Conservation (phyloP, 2,113 vertebrate species). For the Meleagris gallopavo region DNA sequence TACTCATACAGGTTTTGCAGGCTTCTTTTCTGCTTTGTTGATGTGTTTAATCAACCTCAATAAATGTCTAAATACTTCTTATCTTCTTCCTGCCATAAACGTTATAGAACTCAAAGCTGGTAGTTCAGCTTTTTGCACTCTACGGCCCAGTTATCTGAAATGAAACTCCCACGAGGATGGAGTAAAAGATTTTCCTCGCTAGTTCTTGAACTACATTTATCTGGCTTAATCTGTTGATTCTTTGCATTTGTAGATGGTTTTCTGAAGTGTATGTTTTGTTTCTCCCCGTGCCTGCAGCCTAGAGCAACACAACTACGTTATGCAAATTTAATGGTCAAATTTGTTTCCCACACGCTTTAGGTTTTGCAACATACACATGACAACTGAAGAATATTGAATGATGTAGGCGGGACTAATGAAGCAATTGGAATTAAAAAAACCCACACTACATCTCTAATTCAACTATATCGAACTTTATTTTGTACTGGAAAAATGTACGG, state of each 20-base stretch:
- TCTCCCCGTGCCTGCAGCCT: no score
- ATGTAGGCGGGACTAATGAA: background rate
- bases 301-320: background rate
- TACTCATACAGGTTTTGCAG: background rate
- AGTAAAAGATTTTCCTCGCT: background rate
- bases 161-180: background rate
- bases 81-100: background rate
- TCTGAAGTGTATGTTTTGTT: background rate
- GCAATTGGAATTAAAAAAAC: background rate
- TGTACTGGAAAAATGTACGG: background rate
- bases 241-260: background rate
- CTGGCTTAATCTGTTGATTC: background rate
- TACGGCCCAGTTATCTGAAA: background rate
- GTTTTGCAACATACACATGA: background rate
- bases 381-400: background rate
- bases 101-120: background rate
- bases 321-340: background rate
- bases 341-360: background rate
- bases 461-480: background rate
- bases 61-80: background rate
- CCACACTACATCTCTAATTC: background rate
- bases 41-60: background rate
- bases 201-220: background rate
- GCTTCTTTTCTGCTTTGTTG: background rate
- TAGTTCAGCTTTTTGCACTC: background rate